Conservation (phyloP, 1,140 invertebrate genomes). For the Spodoptera litura region DNA sequence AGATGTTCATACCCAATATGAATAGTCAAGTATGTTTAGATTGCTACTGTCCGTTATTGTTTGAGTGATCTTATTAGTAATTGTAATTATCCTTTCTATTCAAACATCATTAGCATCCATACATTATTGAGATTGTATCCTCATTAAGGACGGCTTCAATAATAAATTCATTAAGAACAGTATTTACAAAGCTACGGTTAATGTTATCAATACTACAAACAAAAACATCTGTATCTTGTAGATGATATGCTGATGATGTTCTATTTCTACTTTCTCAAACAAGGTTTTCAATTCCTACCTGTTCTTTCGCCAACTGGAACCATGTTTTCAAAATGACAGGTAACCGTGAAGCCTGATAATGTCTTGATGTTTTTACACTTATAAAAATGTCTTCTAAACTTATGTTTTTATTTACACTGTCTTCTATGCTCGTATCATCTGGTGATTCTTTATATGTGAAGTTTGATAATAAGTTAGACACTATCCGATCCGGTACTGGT, state of each 20-base stretch:
- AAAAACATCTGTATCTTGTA: neutral
- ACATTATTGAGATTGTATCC: neutral
- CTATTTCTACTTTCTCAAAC: neutral
- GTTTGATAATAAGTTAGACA: constrained; percentile 75
- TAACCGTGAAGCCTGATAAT: constrained; percentile 93
- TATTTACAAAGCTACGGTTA: neutral
- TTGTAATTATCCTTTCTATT: neutral
- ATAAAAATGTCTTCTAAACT: constrained; percentile 95
- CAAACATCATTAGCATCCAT: constrained; percentile 14
- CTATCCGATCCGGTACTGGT: constrained; percentile 68
- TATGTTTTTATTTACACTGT: constrained; percentile 89
- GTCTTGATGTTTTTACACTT: constrained; percentile 97
- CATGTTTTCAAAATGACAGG: constrained; percentile 96
- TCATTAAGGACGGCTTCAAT: neutral
- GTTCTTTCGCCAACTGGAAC: constrained; percentile 95
- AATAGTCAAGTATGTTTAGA: neutral
- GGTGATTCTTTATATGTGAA: constrained; percentile 22
- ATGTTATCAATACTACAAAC: no score
- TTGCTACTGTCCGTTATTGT: constrained; percentile 1
- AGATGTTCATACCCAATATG: no score
- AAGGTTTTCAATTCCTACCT: constrained; percentile 88
- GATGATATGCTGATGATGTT: no score
- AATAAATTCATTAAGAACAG: neutral
- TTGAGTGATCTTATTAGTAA: neutral
- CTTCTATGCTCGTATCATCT: constrained; percentile 72